Conservation (phyloP, 1,140 invertebrate species). For the Lineus longissimus region DNA sequence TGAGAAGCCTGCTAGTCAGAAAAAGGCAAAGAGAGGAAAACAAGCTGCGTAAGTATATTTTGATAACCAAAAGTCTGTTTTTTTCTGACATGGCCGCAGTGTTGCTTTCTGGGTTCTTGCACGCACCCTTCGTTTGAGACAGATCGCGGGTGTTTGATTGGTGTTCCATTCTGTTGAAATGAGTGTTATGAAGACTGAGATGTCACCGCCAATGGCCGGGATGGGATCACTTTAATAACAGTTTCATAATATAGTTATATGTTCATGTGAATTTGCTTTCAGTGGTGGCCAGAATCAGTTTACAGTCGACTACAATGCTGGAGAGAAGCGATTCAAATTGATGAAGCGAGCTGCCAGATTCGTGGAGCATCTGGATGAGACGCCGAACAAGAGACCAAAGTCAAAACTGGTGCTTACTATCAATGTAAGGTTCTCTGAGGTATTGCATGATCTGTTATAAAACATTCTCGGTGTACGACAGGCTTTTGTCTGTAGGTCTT, state of each 20-base stretch:
- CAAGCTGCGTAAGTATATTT: slow-evolving; percentile 1
- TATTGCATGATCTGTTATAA: slow-evolving; percentile 16
- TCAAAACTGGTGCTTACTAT: slow-evolving; percentile 19
- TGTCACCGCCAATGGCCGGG: no score
- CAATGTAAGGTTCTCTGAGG: slow-evolving; percentile 8
- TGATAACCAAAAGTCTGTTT: not conserved
- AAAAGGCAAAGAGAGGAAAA: slow-evolving; percentile 14
- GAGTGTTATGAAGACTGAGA: no score
- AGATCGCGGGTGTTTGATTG: not conserved
- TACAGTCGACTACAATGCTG: slow-evolving; percentile 35
- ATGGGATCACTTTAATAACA: no score
- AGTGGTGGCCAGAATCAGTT: slow-evolving; percentile 8
- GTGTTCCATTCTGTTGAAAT: no score
- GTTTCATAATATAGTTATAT: no score
- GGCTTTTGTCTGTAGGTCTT: not conserved
- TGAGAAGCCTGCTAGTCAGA: slow-evolving; percentile 8
- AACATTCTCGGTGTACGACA: slow-evolving; percentile 8
- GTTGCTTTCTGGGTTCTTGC: not conserved
- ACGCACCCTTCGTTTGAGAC: not conserved
- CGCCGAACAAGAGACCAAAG: slow-evolving; percentile 18
- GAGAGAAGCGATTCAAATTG: slow-evolving; percentile 46
- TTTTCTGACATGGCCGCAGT: not conserved
- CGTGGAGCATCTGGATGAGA: slow-evolving; percentile 41
- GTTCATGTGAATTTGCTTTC: no score
- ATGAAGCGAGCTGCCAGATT: slow-evolving; percentile 77